Conservation (phyloP, 2,888 invertebrate species). For the Volucella zonaria region DNA sequence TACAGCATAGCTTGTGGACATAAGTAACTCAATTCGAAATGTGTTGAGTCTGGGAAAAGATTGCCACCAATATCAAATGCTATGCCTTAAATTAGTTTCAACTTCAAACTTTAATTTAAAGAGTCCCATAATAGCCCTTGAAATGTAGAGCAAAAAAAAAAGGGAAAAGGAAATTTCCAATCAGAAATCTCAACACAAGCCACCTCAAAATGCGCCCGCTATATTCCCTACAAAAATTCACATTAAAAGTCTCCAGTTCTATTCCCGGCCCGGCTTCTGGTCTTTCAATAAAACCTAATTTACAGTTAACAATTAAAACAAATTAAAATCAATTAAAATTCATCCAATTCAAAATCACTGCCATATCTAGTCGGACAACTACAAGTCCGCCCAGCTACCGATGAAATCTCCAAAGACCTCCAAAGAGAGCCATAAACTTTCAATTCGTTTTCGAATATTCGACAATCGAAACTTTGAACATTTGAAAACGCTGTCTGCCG, state of each 20-base stretch:
- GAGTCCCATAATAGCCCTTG: no score
- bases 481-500: slow-evolving; percentile 61
- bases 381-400: not conserved
- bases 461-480: slow-evolving; percentile 62
- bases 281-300: slow-evolving; percentile 49
- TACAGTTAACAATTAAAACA: slow-evolving; percentile 66
- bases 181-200: no score
- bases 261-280: not conserved
- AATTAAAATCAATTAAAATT: slow-evolving; percentile 71
- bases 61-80: no score
- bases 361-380: not conserved
- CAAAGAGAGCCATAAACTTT: slow-evolving; percentile 55
- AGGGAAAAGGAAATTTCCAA: not conserved
- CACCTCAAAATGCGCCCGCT: not conserved
- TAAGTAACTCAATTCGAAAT: no score
- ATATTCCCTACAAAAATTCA: slow-evolving; percentile 4
- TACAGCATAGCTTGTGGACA: no score
- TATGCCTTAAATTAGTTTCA: no score
- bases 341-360: slow-evolving; percentile 27
- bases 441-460: slow-evolving; percentile 64
- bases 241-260: not conserved
- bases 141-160: not conserved
- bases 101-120: no score
- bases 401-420: slow-evolving; percentile 5
- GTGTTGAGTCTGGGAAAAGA: no score